Evolutionary conservation across 2,797 vertebrate species (phyloP), one percentile per base, ranked within the genome.

Genomic region (Lagorchestes hirsutus): DNA sequence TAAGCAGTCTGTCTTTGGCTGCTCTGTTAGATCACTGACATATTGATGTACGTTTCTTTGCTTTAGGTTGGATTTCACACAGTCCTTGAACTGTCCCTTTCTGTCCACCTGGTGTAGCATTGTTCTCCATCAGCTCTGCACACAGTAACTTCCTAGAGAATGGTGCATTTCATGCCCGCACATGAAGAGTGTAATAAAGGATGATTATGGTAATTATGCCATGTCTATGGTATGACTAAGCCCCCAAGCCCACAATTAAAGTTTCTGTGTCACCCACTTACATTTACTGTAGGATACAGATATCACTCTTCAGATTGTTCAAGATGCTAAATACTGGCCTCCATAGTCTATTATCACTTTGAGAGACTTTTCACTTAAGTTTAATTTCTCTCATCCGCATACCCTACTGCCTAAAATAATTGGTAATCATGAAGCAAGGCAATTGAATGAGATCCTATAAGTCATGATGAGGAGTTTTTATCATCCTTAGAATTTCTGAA

Each of bases 31-130:
- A 59, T 56, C 22, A 29, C 5, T 56, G 92, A 93, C 55, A 34
- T 94, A 95, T 31, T 59, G 91, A 95, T 91, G 67, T 52, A 52
- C 24, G 52, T 52, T 95, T 94, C 55, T 18, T 74, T 92, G 58
- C 55, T 95, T 13, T 52, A 55, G 90, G 34, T 96, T 96, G 40
- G 52, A 95, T 96, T 96, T 96, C 96, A 95, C 93, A 57, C 92
- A 96, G 56, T 90, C 91, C 82, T 93, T 95, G 58, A 67, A 93
- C 31, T n/a, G 50, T 93, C 67, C 94, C 55, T 96, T 87, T 62
- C 24, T 50, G 46, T 62, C 91, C 92, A 31, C 56, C 54, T 95
- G 29, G 14, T 91, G 74, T 93, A 87, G 50, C 59, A 59, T 74
- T 74, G 55, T 95, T 94, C 94, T 94, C 59, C n/a, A 59, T 56